Conservation (phyloP, 1,140 invertebrate species). For the Euglossa dilemma region DNA sequence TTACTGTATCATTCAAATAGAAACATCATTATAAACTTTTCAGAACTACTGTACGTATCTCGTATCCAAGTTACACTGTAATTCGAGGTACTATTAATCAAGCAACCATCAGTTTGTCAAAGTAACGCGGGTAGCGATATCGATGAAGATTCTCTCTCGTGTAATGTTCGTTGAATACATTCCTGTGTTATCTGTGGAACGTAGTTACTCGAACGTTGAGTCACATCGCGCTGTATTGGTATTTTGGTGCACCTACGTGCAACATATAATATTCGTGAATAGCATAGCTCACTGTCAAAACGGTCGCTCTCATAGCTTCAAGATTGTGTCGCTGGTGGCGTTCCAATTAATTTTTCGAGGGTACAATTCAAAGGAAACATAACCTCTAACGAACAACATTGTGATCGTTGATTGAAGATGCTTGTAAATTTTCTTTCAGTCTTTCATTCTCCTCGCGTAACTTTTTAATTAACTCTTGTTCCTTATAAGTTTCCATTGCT, state of each 20-base stretch:
- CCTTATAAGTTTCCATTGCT: not conserved
- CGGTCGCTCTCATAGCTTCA: constrained; percentile 6
- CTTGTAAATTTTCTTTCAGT: not conserved
- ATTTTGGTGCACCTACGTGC: constrained; percentile 46
- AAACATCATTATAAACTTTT: too few species aligned
- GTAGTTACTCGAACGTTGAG: constrained; percentile 67
- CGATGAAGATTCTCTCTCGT: not conserved
- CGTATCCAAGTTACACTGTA: not conserved
- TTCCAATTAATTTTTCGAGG: constrained; percentile 19
- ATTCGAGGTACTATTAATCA: not conserved
- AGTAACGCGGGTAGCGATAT: not conserved
- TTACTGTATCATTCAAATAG: too few species aligned
- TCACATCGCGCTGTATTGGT: constrained; percentile 62
- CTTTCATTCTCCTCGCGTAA: not conserved
- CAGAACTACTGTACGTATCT: too few species aligned
- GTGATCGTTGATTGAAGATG: not conserved
- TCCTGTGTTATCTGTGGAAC: constrained; percentile 62
- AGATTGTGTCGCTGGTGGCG: not conserved
- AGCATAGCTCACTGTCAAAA: constrained; percentile 10
- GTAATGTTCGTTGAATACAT: constrained; percentile 25
- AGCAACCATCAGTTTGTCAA: not conserved
- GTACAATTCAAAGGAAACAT: not conserved
- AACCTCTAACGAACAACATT: not conserved
- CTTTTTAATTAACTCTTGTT: not conserved
- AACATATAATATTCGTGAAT: constrained; percentile 3